phyloP scores from a whole-genome alignment of 2,797 vertebrate genomes.

The Enteromius mattozi region DNA sequence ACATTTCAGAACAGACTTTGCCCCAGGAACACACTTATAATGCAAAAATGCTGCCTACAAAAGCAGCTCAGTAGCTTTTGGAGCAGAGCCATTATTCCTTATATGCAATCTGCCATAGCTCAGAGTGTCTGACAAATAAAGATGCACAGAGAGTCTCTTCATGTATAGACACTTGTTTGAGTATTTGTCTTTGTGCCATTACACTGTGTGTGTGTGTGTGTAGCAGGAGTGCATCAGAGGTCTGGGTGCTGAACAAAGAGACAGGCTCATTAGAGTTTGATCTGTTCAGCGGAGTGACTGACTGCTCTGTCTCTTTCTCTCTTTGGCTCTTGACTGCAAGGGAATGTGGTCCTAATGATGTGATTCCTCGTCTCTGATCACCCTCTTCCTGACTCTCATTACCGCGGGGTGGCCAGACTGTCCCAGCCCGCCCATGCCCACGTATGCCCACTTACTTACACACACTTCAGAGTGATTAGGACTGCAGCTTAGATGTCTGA shows the following conservation, averaged over 20 bases:
- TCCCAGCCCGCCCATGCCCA: constrained; percentile 9
- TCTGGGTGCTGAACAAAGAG: constrained; percentile 40
- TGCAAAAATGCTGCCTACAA: constrained; percentile 1
- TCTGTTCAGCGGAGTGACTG: constrained; percentile 43
- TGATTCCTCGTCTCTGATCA: constrained; percentile 55
- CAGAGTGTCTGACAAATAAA: constrained; percentile 16
- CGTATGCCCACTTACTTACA: constrained; percentile 38
- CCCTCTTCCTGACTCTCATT: constrained; percentile 55
- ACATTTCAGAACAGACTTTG: not conserved
- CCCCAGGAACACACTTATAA: constrained; percentile 14
- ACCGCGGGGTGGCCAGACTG: constrained; percentile 30
- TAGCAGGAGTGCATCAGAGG: constrained; percentile 24
- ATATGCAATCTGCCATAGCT: constrained; percentile 12
- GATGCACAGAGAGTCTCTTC: constrained; percentile 5
- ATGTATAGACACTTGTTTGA: constrained; percentile 23
- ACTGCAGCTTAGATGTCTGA: constrained; percentile 17
- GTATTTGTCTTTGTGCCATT: constrained; percentile 27
- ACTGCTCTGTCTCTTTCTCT: constrained; percentile 10
- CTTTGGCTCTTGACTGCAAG: constrained; percentile 22
- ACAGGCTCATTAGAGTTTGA: constrained; percentile 47
- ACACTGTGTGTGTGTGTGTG: constrained; percentile 18
- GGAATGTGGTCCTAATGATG: constrained; percentile 56
- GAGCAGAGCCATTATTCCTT: not conserved
- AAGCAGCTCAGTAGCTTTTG: not conserved
- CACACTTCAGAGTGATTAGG: constrained; percentile 33